Conservation (phyloP, 2,888 invertebrate genomes). For the Chesias legatella region DNA sequence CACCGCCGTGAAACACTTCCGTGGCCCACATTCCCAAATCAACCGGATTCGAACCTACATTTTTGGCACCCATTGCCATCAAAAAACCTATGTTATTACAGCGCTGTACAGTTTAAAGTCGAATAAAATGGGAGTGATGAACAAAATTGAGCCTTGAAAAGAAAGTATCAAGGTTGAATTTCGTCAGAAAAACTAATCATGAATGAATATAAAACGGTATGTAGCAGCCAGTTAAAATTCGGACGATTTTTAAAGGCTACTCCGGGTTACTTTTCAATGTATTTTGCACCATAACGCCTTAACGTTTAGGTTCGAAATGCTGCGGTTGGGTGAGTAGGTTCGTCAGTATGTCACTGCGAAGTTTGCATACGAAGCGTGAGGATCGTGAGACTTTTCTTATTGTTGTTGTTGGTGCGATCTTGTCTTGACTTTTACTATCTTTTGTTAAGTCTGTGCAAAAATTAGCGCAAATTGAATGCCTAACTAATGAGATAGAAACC, state of each 20-base stretch:
- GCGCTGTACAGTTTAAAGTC: slow-evolving; percentile 25
- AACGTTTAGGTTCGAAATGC: slow-evolving; percentile 22
- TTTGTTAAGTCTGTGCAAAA: slow-evolving; percentile 22
- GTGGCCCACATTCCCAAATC: slow-evolving; percentile 69
- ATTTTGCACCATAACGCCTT: slow-evolving; percentile 11
- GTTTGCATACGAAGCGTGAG: slow-evolving; percentile 42
- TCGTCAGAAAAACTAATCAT: slow-evolving; percentile 38
- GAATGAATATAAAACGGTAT: slow-evolving; percentile 66
- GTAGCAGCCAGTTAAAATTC: slow-evolving; percentile 57
- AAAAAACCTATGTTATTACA: slow-evolving; percentile 36
- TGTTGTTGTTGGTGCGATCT: slow-evolving; percentile 37
- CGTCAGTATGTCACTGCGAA: slow-evolving; percentile 42
- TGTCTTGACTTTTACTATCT: slow-evolving; percentile 54
- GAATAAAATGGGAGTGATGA: neutral
- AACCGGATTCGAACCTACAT: slow-evolving; percentile 69
- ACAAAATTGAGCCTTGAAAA: slow-evolving; percentile 24
- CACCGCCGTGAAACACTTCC: slow-evolving; percentile 52
- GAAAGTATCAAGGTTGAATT: slow-evolving; percentile 45
- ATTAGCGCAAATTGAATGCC: neutral
- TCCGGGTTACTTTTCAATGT: slow-evolving; percentile 9
- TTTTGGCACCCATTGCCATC: slow-evolving; percentile 43
- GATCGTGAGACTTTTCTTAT: slow-evolving; percentile 46
- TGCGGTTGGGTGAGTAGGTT: slow-evolving; percentile 34
- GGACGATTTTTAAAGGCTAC: slow-evolving; percentile 50
- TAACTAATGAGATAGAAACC: too few relatives aligned